These are phyloP conservation scores for Ypsolopha scabrella DNA, from an alignment of 2,888 invertebrate species.

Conservation along the genomic window DNA sequence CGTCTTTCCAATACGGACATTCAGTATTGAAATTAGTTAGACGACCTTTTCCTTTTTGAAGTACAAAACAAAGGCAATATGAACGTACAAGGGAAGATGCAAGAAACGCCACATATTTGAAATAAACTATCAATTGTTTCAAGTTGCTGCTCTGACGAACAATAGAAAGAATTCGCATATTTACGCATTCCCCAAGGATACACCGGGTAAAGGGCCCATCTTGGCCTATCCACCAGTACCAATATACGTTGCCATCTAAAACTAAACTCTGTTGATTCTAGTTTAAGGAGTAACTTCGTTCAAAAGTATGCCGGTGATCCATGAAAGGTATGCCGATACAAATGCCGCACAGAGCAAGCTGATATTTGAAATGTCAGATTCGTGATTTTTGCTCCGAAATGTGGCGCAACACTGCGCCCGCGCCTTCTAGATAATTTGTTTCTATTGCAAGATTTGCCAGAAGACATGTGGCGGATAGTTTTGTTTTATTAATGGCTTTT, in stretches of 20 bases:
- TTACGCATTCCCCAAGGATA: conserved; percentile 14
- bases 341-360: conserved; percentile 56
- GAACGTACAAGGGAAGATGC: no score
- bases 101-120: conserved; percentile 7
- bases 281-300: neutral
- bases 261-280: neutral
- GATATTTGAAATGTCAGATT: conserved; percentile 62
- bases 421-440: conserved; percentile 21
- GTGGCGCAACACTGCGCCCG: conserved; percentile 38
- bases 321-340: conserved; percentile 18
- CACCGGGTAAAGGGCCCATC: conserved; percentile 17
- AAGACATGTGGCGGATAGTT: neutral
- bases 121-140: conserved; percentile 9
- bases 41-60: no score
- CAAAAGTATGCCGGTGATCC: neutral
- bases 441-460: conserved; percentile 10
- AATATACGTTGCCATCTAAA: neutral
- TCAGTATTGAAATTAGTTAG: no score
- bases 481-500: neutral
- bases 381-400: conserved; percentile 63
- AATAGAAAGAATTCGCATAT: conserved; percentile 8
- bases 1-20: no score
- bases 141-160: neutral
- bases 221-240: conserved; percentile 7
- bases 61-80: no score